Percentiles rank a stretch among this genome's conserved stretches.
phyloP scores from a whole-genome alignment of 2,113 vertebrate species.

The Rhinoptilus africanus region DNA sequence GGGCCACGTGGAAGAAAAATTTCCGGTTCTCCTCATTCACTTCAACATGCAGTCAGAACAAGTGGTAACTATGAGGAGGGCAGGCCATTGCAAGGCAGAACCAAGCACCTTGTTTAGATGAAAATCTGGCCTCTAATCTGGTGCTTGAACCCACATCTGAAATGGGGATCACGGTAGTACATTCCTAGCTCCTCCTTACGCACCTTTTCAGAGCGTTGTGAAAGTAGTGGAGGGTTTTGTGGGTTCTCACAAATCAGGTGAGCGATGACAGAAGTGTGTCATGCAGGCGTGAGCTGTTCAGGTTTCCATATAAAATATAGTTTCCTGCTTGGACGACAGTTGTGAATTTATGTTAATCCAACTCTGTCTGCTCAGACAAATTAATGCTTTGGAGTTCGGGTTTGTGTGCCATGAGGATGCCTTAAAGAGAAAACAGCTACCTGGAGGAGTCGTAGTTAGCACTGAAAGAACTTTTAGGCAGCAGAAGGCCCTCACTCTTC shows the following conservation, averaged over 20 bases:
- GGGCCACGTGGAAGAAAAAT: neutral
- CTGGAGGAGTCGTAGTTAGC: neutral
- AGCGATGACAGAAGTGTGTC: neutral
- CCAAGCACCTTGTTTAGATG: neutral
- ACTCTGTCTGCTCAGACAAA: neutral
- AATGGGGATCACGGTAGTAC: neutral
- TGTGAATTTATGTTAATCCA: neutral
- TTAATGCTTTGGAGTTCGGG: neutral
- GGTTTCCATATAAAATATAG: neutral
- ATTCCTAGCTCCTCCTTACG: neutral
- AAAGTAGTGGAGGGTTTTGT: neutral
- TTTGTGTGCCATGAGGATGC: neutral
- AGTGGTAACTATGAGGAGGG: neutral
- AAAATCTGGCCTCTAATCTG: neutral
- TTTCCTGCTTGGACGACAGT: neutral
- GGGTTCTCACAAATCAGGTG: neutral
- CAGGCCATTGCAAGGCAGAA: neutral
- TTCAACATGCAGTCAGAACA: neutral
- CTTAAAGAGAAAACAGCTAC: neutral
- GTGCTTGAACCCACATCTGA: neutral
- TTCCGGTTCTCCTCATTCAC: neutral
- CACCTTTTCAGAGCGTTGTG: neutral
- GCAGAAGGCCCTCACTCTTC: neutral
- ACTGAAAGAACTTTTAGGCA: neutral
- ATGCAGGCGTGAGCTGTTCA: neutral